A percentile compares a stretch with the other conserved stretches of the same genome.
These are phyloP conservation scores for Lycia hirtaria DNA, from an alignment of 2,888 invertebrate genomes.

Conservation along the genomic window DNA sequence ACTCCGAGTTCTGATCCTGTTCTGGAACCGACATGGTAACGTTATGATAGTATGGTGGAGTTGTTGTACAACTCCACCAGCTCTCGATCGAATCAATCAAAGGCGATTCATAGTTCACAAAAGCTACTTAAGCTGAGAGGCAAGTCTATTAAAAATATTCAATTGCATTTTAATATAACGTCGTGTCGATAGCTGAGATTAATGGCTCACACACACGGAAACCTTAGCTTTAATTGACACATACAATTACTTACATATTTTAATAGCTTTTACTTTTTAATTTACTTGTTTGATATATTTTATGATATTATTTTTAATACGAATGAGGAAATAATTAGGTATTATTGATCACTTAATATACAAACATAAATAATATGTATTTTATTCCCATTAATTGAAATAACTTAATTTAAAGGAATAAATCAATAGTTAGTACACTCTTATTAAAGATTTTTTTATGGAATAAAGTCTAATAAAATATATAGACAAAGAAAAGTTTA, in stretches of 20 bases:
- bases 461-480: too few relatives aligned
- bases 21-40: too few relatives aligned
- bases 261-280: background rate
- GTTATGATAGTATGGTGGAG: too few relatives aligned
- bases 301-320: background rate
- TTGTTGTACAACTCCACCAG: too few relatives aligned
- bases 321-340: slow-evolving; percentile 13
- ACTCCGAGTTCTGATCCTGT: too few relatives aligned
- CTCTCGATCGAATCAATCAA: too few relatives aligned
- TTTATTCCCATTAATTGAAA: background rate
- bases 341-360: slow-evolving; percentile 12
- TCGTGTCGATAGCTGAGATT: slow-evolving; percentile 28
- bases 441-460: too few relatives aligned
- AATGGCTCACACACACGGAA: slow-evolving; percentile 43
- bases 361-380: background rate
- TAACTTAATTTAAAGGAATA: background rate
- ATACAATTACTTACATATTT: slow-evolving; percentile 11
- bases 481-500: too few relatives aligned
- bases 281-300: background rate
- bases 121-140: too few relatives aligned
- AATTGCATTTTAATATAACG: slow-evolving; percentile 12
- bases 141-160: slow-evolving; percentile 1
- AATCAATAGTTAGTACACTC: too few relatives aligned
- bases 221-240: slow-evolving; percentile 31
- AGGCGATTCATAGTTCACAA: too few relatives aligned